phyloP scores from a whole-genome alignment of 2,113 vertebrate genomes.

The Hystrix cristata region DNA sequence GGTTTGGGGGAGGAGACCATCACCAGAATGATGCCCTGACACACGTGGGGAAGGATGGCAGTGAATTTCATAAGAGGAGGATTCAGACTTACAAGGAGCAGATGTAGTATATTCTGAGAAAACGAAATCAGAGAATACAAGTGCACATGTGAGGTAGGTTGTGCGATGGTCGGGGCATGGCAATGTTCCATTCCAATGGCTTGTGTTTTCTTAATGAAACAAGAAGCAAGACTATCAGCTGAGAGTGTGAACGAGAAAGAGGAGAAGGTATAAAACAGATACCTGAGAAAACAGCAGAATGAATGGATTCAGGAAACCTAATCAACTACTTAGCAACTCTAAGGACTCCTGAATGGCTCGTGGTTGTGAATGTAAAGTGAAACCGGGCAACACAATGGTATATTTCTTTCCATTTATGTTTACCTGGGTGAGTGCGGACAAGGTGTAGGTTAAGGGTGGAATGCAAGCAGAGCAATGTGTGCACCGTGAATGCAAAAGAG shows the following conservation, averaged over 20 bases:
- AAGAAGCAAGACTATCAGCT: not conserved
- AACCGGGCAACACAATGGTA: not conserved
- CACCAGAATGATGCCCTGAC: not conserved
- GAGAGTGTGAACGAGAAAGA: not conserved
- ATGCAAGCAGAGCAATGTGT: not conserved
- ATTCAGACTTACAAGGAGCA: too few species aligned
- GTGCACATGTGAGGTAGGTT: not conserved
- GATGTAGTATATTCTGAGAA: not conserved
- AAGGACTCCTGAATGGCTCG: not conserved
- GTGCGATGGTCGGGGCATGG: rapidly evolving
- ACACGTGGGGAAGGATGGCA: not conserved
- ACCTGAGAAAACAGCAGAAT: not conserved
- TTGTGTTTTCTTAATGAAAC: conserved; percentile 21
- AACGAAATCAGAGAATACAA: not conserved
- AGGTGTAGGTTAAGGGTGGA: not conserved
- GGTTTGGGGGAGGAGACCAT: not conserved
- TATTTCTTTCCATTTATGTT: conserved; percentile 19
- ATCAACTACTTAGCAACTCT: not conserved
- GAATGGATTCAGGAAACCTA: not conserved
- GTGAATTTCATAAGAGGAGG: not conserved
- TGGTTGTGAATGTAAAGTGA: conserved; percentile 12
- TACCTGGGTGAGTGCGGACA: not conserved
- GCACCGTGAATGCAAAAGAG: not conserved
- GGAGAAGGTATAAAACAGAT: not conserved
- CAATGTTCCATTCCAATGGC: not conserved